Evolutionary conservation across 2,797 vertebrate species (phyloP).

Genomic region (Rhyacichthys aspro): DNA sequence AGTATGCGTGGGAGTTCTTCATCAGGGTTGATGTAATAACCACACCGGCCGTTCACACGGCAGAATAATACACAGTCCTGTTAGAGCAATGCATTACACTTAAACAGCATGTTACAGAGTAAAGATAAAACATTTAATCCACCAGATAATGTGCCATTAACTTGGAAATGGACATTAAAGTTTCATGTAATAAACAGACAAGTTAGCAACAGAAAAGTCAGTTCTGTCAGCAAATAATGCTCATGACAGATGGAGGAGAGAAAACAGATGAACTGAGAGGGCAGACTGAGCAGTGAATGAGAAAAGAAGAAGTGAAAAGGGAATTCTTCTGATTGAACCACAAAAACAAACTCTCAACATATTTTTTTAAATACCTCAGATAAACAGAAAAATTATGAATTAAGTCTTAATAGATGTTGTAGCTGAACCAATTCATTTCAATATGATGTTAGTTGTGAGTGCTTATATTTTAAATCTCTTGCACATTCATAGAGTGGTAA

Average conservation of each 20-base stretch:
- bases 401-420: neutral
- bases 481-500: too few relatives aligned
- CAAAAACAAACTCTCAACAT: too few relatives aligned
- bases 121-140: slow-evolving; percentile 19
- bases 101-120: slow-evolving; percentile 2
- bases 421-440: slow-evolving; percentile 1
- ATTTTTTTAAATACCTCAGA: neutral
- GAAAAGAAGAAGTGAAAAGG: neutral
- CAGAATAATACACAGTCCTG: slow-evolving; percentile 2
- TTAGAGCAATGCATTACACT: slow-evolving; percentile 14
- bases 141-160: slow-evolving; percentile 1
- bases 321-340: neutral
- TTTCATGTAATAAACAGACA: slow-evolving; percentile 4
- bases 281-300: neutral
- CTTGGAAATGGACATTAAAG: slow-evolving; percentile 10
- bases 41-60: slow-evolving; percentile 11
- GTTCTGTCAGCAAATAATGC: slow-evolving; percentile 19
- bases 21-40: slow-evolving; percentile 26
- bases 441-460: neutral
- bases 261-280: slow-evolving; percentile 13
- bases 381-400: slow-evolving; percentile 10
- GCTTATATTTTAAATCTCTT: slow-evolving; percentile 1
- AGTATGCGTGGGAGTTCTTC: slow-evolving; percentile 11
- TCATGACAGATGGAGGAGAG: slow-evolving; percentile 34
- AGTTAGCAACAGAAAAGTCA: slow-evolving; percentile 17